Base-by-base conservation (phyloP, 2,888 invertebrate genomes). In the Boloria euphrosyne region DNA sequence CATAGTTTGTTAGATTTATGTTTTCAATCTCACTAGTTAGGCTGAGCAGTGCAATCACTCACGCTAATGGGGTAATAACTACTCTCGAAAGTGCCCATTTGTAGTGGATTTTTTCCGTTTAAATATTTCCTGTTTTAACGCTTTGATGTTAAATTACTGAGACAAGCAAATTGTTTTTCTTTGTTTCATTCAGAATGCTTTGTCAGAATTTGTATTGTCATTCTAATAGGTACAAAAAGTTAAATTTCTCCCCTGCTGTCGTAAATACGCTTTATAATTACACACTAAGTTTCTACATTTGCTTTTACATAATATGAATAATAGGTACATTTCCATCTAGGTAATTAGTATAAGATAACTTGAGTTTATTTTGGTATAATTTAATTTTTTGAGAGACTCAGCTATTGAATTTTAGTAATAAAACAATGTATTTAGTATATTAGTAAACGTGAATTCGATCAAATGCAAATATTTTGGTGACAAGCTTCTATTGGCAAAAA, bases 11-110 rank as follows among this genome's bases (percentile, higher is more conserved):
- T 64, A 64, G 79, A 85, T 85, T 85, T 83, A 84, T 83, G 76
- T 76, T 78, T 79, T 81, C 84, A 84, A 84, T 85, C 79, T 83
- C 79, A 76, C 79, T 78, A 76, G 78, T 80, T 77, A 74, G 74
- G 74, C 68, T 71, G 73, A 75, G 76, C 76, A 74, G 75, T 75
- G 76, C 79, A 78, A 75, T 83, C 81, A 77, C 80, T 86, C 83
- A 80, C 81, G 75, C 73, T 87, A 87, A 87, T 87, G 80, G 82
- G 79, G 84, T 82, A 85, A 87, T 85, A 85, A 87, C 84, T 87
- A 86, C 81, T 80, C 80, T 78, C 80, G 81, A 83, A 84, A 78
- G 82, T 78, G 79, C 78, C 81, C 82, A 86, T 86, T 86, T 84
- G 83, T 83, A 81, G 76, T 78, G 81, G 76, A 80, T 83, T 82